Conservation (phyloP, 92 coral and sea anemone genomes). For the Bergia puertoricense region DNA sequence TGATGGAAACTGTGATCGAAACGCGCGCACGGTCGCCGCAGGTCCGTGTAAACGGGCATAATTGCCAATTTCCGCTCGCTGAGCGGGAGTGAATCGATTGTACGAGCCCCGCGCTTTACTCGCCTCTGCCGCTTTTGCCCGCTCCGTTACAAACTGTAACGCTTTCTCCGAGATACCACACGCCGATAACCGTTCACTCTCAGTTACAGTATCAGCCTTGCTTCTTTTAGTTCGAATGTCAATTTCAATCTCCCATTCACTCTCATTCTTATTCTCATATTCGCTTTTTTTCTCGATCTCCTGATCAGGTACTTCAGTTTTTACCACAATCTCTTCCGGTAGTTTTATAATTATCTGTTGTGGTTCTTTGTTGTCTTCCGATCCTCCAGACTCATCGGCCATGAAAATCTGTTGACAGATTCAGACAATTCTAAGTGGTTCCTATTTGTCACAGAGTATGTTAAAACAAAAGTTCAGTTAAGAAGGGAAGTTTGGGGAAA, state of each 20-base stretch:
- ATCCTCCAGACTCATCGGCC: neutral
- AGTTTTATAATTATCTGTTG: constrained; percentile 8
- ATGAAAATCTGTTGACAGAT: neutral
- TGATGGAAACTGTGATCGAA: constrained; percentile 40
- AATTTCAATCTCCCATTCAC: neutral
- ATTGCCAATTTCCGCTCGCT: constrained; percentile 47
- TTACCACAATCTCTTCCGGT: constrained; percentile 32
- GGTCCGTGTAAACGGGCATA: constrained; percentile 40
- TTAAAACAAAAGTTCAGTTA: neutral
- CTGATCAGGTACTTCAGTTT: constrained; percentile 33
- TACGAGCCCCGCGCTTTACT: constrained; percentile 38
- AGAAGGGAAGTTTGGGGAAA: neutral
- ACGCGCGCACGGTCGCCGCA: constrained; percentile 31
- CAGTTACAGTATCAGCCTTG: neutral
- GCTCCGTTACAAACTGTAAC: constrained; percentile 18
- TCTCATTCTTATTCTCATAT: neutral
- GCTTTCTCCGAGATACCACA: constrained; percentile 20
- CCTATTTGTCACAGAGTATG: neutral
- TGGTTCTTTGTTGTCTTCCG: neutral
- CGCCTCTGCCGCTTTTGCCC: constrained; percentile 26
- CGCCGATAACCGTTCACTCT: constrained; percentile 7
- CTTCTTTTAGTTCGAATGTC: neutral
- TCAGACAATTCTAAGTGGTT: too few species aligned
- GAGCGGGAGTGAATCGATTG: constrained; percentile 42
- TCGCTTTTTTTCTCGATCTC: constrained; percentile 8